A percentile compares a stretch with the other conserved stretches of the same genome.
Evolutionary conservation across 2,797 vertebrate genomes (phyloP).

Genomic region (Synanceia verrucosa): DNA sequence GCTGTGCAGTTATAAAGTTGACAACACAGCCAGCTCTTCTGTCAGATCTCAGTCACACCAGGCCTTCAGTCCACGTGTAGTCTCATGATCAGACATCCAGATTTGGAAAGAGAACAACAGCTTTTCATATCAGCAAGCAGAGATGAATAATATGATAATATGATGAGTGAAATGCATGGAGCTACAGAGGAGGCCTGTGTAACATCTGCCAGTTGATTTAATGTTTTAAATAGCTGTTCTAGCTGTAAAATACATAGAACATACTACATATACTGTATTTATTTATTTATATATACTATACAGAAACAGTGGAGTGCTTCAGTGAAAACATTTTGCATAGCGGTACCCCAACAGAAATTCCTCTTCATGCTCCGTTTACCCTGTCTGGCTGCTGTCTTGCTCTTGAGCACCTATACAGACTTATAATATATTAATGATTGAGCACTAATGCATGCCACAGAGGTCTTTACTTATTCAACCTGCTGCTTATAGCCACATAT

Average conservation of each 20-base stretch:
- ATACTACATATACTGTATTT: background rate
- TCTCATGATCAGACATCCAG: background rate
- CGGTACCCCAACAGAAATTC: slow-evolving; percentile 20
- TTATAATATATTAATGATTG: background rate
- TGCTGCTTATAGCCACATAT: too few relatives aligned
- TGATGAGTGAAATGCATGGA: background rate
- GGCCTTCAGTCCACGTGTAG: background rate
- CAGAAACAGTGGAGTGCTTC: background rate
- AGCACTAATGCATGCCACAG: background rate
- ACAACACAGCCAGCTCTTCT: background rate
- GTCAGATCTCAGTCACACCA: background rate
- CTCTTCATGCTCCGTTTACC: background rate
- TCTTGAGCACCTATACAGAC: background rate
- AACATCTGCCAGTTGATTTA: background rate
- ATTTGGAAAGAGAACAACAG: background rate
- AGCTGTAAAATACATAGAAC: background rate
- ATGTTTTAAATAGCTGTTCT: background rate
- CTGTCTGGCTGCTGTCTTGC: background rate
- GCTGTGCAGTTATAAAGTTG: background rate
- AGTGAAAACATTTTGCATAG: slow-evolving; percentile 41
- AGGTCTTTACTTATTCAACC: background rate
- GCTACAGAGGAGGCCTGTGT: background rate
- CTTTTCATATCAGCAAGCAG: slow-evolving; percentile 6
- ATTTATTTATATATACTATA: background rate
- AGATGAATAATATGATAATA: background rate